Conservation (phyloP, 2,888 invertebrate genomes). For the Ochropleura plecta region DNA sequence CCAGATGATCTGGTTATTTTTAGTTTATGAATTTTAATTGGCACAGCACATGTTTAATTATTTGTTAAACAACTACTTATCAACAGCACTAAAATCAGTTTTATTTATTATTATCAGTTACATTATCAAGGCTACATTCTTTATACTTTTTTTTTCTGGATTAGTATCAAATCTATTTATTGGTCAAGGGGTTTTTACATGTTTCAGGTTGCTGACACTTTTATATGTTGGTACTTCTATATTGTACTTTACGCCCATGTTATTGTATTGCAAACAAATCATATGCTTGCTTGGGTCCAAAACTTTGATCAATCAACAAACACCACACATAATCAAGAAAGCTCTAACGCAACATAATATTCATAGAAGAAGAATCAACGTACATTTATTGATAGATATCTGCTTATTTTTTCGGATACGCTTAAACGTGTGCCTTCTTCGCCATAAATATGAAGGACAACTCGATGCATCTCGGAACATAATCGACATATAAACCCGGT, state of each 20-base stretch:
- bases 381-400: slow-evolving; percentile 95
- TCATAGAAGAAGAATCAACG: slow-evolving; percentile 68
- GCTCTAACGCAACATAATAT: no score
- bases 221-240: background rate
- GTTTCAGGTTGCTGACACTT: background rate
- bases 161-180: background rate
- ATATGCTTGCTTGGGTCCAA: background rate
- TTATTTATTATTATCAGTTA: background rate
- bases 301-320: background rate
- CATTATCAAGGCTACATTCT: background rate
- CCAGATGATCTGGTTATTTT: no score
- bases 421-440: slow-evolving; percentile 94
- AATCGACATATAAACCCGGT: slow-evolving; percentile 96
- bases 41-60: background rate
- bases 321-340: slow-evolving; percentile 2
- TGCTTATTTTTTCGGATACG: slow-evolving; percentile 95
- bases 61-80: background rate
- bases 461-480: slow-evolving; percentile 96
- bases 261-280: background rate
- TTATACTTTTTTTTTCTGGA: background rate
- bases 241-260: no score
- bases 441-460: slow-evolving; percentile 95
- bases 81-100: background rate
- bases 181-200: background rate
- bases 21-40: background rate